Conservation (phyloP, 2,888 invertebrate species). For the Drosophila testacea region DNA sequence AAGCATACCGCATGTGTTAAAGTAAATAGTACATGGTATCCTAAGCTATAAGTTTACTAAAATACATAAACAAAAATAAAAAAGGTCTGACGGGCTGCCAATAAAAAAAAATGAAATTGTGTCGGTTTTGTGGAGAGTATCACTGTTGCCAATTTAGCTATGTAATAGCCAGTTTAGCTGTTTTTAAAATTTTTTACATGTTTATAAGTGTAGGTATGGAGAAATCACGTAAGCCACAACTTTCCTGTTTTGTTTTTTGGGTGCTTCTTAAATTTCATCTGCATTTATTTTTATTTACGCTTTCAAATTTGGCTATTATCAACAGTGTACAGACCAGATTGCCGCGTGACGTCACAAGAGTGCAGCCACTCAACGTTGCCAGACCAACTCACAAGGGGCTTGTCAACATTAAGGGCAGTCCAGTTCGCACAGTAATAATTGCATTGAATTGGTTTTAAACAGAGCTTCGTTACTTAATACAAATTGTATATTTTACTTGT, state of each 20-base stretch:
- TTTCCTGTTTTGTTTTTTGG: too few species aligned
- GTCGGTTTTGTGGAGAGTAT: background rate
- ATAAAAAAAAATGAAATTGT: background rate
- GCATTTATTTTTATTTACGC: too few species aligned
- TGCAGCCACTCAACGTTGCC: slow-evolving; percentile 29
- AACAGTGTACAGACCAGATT: too few species aligned
- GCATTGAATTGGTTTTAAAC: background rate
- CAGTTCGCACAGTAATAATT: background rate
- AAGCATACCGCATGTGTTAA: slow-evolving; percentile 32
- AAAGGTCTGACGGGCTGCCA: slow-evolving; percentile 12
- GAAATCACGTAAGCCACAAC: too few species aligned
- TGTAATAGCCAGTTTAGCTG: too few species aligned
- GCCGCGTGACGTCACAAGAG: slow-evolving; percentile 28
- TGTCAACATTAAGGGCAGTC: slow-evolving; percentile 1
- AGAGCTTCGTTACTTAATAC: background rate
- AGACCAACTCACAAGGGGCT: slow-evolving; percentile 4
- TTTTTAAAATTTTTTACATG: too few species aligned
- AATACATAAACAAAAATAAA: slow-evolving; percentile 29
- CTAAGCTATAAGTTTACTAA: slow-evolving; percentile 47
- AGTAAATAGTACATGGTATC: slow-evolving; percentile 38
- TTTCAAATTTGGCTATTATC: too few species aligned
- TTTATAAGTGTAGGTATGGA: too few species aligned
- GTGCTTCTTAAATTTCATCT: too few species aligned
- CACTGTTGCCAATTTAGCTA: too few species aligned
- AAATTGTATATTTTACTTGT: background rate